Conservation (phyloP, 2,797 vertebrate genomes). For the Psittacula echo region DNA sequence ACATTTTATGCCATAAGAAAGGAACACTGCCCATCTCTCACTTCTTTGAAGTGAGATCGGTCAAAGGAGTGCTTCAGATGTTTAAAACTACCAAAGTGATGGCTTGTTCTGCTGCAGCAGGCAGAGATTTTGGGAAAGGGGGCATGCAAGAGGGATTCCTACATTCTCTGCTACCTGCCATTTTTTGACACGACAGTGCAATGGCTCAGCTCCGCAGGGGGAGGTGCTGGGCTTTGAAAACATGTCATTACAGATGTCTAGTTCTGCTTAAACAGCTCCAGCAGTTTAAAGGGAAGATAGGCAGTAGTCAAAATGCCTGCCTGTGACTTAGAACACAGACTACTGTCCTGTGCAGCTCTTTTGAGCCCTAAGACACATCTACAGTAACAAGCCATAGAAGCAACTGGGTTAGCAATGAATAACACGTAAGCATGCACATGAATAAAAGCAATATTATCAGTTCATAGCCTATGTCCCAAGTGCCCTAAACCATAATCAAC, state of each 20-base stretch:
- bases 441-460: background rate
- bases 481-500: background rate
- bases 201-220: background rate
- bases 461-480: background rate
- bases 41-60: background rate
- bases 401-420: background rate
- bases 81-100: background rate
- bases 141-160: background rate
- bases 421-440: background rate
- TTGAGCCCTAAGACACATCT: background rate
- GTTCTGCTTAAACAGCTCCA: background rate
- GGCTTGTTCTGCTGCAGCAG: background rate
- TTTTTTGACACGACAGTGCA: background rate
- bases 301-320: background rate
- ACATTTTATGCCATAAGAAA: background rate
- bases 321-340: rapidly evolving
- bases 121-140: background rate
- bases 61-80: background rate
- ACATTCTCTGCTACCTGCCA: background rate
- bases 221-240: background rate
- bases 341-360: background rate
- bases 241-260: background rate
- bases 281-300: background rate
- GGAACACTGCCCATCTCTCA: background rate
- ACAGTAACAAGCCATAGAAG: background rate